Evolutionary conservation across 2,797 vertebrate genomes (phyloP), one percentile per base, ranked within the genome.

Genomic region (Furcifer pardalis): DNA sequence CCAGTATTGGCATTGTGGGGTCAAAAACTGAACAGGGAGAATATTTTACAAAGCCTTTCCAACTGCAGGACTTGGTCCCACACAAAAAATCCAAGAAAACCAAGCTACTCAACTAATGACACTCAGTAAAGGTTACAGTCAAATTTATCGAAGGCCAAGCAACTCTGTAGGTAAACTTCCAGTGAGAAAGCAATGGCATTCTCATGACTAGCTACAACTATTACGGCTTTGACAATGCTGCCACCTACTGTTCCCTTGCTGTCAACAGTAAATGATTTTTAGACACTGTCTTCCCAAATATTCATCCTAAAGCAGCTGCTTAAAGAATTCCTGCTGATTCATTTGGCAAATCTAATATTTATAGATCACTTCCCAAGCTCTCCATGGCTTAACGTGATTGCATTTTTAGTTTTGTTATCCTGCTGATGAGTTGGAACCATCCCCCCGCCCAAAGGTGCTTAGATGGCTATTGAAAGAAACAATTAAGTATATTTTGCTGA

Each of bases 151-250:
- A 97, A 97, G 97, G 97, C 97, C 95, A 94, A 91, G 94, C 95
- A 94, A 93, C 94, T 94, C 93, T 94, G 86, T 92, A 89, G 78
- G 93, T 91, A 92, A 95, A 93, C 94, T 95, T 89, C 89, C 27
- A 1, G 91, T 68, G 76, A 92, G 94, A 95, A 86, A 66, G 91
- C 23, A 27, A 82, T 12, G 49, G 90, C 89, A 95, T 93, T 90
- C 92, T 92, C 90, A 90, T 6, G 13, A 88, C 63, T 72, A 0
- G 49, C 19, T 23, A 0, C 35, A 89, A 82, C 91, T 82, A 90
- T 89, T 92, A 95, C 95, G 95, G 89, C 96, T 93, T 96, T 95
- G 97, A 91, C 97, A 96, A 97, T 97, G 97, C 97, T 98, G 98
- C 98, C 98, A 97, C 96, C 98, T 98, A 96, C 97, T 96, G 98